A percentile compares a stretch with the other conserved stretches of the same genome.
Evolutionary conservation across 2,888 invertebrate species (phyloP).

Genomic region (Macaria liturata): DNA sequence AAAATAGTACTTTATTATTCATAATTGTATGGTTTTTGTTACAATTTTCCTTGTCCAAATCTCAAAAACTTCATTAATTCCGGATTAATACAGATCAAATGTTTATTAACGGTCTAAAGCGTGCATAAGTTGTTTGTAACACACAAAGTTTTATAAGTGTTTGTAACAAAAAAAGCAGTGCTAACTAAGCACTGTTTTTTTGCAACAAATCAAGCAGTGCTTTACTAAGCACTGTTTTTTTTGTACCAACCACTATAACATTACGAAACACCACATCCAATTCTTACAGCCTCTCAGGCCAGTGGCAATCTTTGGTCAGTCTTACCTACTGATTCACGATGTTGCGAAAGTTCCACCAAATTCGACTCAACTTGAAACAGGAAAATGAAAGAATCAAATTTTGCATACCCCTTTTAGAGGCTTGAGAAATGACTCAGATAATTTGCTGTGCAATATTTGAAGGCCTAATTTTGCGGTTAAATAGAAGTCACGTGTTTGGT

Average conservation of each 20-base stretch:
- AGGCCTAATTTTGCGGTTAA: conserved; percentile 5
- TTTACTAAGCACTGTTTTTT: too few relatives aligned
- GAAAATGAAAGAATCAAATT: conserved; percentile 57
- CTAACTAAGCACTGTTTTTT: too few relatives aligned
- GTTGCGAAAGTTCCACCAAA: conserved; percentile 58
- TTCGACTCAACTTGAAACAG: conserved; percentile 45
- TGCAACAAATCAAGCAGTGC: background rate
- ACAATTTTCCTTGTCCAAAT: too few relatives aligned
- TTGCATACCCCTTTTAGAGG: conserved; percentile 44
- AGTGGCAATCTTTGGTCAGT: conserved; percentile 27
- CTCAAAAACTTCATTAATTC: too few relatives aligned
- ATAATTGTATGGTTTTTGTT: too few relatives aligned
- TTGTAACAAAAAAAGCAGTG: background rate
- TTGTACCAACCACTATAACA: background rate
- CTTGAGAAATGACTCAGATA: conserved; percentile 58
- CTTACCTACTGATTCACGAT: conserved; percentile 53
- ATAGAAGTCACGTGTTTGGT: background rate
- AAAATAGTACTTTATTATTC: too few relatives aligned
- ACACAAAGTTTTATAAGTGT: too few relatives aligned
- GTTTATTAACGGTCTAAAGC: too few relatives aligned
- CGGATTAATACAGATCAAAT: too few relatives aligned
- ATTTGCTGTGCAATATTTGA: conserved; percentile 22
- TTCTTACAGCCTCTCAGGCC: conserved; percentile 1
- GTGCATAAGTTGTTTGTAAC: too few relatives aligned
- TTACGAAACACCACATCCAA: conserved; percentile 14